Evolutionary conservation across 2,113 vertebrate species (phyloP), one percentile per base, ranked within the genome.

Genomic region (Leucosticte australis): DNA sequence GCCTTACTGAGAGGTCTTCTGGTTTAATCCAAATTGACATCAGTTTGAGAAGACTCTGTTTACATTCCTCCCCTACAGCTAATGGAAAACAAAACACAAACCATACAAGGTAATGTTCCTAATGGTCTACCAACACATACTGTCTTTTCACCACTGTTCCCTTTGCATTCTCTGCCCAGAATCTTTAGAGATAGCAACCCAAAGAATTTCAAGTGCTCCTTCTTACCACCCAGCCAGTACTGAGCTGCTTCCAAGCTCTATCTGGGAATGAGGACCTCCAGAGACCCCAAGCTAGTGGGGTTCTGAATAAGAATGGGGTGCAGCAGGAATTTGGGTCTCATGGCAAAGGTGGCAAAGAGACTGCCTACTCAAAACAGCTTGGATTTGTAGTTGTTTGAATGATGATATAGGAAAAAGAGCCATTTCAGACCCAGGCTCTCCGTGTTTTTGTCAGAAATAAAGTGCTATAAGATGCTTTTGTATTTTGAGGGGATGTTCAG

Each of bases 81-180:
- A 86, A 90, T 88, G 85, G 90, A 87, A 96, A 93, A 90, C 71
- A 93, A 90, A 90, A 4, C 46, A 78, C 52, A 67, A 83, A 60
- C 96, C 90, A 49, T 96, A 95, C 68, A 94, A 92, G 94, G 96
- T 35, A 92, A 95, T 55, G 86, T 86, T 95, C 80, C 67, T 70
- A 1, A 47, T 85, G 55, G 30, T 35, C 67, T 74, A 81, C 75
- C 35, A 88, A 56, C 60, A 90, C 68, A 42, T 35, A 5, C 42
- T 59, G 69, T 37, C 64, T 67, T 64, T 64, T 78, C 41, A 59
- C 28, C 79, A 63, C 37, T 57, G 27, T 42, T 65, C 46, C 15
- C 42, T 74, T 69, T 71, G 20, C 44, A 9, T 74, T 90, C 42
- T 83, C 39, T 60, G 46, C 30, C n/a, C 37, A 67, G 60, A 86